Evolutionary conservation across 2,797 vertebrate genomes (phyloP).

Genomic region (Rhinella marina): DNA sequence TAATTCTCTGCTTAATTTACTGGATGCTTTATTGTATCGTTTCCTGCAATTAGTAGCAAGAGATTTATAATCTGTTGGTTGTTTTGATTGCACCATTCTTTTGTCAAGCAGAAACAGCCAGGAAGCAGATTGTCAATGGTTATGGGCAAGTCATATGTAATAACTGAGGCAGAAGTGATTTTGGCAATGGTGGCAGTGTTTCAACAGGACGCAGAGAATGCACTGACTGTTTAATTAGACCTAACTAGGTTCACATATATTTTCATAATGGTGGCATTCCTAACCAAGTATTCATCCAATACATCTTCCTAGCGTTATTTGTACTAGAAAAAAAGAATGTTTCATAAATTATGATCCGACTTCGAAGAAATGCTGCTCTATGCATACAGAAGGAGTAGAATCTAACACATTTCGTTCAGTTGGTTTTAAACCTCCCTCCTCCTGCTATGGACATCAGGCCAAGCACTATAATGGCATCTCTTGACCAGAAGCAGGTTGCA

Average conservation of each 20-base stretch:
- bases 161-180: conserved; percentile 68
- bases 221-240: conserved; percentile 65
- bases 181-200: conserved; percentile 71
- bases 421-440: conserved; percentile 3
- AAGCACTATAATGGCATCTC: conserved; percentile 28
- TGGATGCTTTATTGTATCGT: conserved; percentile 77
- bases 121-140: conserved; percentile 77
- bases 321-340: conserved; percentile 8
- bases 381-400: conserved; percentile 1
- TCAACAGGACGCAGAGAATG: conserved; percentile 72
- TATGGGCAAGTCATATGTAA: conserved; percentile 74
- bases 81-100: conserved; percentile 73
- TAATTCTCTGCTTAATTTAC: conserved; percentile 77
- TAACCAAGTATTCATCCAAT: conserved; percentile 23
- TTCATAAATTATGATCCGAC: conserved; percentile 32
- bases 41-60: conserved; percentile 77
- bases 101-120: conserved; percentile 74
- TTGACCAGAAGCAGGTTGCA: conserved; percentile 59
- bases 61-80: conserved; percentile 75
- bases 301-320: conserved; percentile 26
- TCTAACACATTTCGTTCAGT: conserved; percentile 14
- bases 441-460: not conserved
- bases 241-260: conserved; percentile 56
- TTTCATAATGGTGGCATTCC: conserved; percentile 43
- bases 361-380: conserved; percentile 10